phyloP scores from a whole-genome alignment of 2,888 invertebrate species.

The Pocota personata region DNA sequence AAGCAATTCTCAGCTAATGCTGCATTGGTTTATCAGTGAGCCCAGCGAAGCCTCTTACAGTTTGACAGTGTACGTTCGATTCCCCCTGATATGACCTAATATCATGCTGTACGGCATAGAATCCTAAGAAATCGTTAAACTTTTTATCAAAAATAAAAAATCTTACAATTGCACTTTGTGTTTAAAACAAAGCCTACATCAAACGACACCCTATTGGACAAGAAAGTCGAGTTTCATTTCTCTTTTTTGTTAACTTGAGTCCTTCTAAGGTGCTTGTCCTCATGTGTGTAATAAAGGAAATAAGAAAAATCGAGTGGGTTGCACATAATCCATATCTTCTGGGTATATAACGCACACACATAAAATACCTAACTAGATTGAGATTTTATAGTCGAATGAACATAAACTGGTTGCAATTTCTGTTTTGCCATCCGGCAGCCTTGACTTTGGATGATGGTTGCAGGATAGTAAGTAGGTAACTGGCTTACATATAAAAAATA shows the following conservation, averaged over 20 bases:
- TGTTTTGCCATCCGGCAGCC: slow-evolving; percentile 64
- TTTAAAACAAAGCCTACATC: neutral
- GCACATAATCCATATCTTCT: slow-evolving; percentile 32
- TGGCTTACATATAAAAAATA: slow-evolving; percentile 52
- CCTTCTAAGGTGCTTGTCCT: slow-evolving; percentile 59
- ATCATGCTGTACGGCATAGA: too few relatives aligned
- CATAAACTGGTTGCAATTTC: slow-evolving; percentile 62
- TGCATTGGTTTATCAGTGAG: too few relatives aligned
- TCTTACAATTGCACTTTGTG: neutral
- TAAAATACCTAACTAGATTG: slow-evolving; percentile 34
- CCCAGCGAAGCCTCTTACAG: too few relatives aligned
- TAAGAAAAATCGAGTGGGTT: slow-evolving; percentile 30
- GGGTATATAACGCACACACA: slow-evolving; percentile 19
- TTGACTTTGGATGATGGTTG: slow-evolving; percentile 66
- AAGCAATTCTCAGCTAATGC: too few relatives aligned
- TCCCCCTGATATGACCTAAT: too few relatives aligned
- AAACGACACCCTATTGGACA: neutral
- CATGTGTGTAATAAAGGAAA: slow-evolving; percentile 35
- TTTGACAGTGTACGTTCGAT: too few relatives aligned
- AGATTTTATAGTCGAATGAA: slow-evolving; percentile 57
- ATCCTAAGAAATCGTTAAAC: too few relatives aligned
- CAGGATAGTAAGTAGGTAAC: slow-evolving; percentile 70
- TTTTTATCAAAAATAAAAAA: too few relatives aligned
- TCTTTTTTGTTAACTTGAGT: slow-evolving; percentile 34
- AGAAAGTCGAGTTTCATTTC: slow-evolving; percentile 8